Base-by-base conservation (phyloP, 1,140 invertebrate species). In the Cylas formicarius region DNA sequence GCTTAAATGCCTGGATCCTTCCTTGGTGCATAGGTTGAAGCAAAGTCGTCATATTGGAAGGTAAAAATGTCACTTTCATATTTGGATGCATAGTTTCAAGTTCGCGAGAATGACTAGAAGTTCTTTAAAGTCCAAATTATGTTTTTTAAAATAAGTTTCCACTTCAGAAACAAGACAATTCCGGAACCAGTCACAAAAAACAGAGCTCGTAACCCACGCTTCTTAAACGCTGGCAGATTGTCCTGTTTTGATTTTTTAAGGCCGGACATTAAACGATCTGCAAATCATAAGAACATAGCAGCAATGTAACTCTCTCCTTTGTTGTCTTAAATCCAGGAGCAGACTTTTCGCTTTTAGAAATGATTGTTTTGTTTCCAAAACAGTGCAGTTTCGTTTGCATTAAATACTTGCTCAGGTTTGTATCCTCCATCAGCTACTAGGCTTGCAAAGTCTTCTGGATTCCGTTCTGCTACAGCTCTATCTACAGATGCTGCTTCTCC, bases 21-120 rank as follows among this genome's bases (percentile, higher is more conserved):
- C 62, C 63, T 54, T 67, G 62, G 48, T 62, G 56, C 48, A 66
- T 57, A 37, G 65, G 64, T 57, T 68, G 63, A 26, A 63, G 54
- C 40, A 63, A 49, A 33, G 55, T 41, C 35, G 59, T 65, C 38
- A 56, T 61, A 44, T 66, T 63, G 23, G 53, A 51, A 31, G 60
- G 54, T 34, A 66, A 43, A 36, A 60, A 63, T 29, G 51, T n/a
- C n/a, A n/a, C n/a, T n/a, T n/a, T n/a, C n/a, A n/a, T n/a, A n/a
- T n/a, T n/a, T n/a, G n/a, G n/a, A n/a, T n/a, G n/a, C n/a, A n/a
- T 20, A 39, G 43, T 16, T 51, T n/a, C n/a, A n/a, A n/a, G 53
- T 22, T 42, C 27, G 38, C 43, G 44, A 27, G 48, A 13, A 70
- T 23, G 34, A 71, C 38, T 26, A 72, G 51, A 43, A 61, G 28